phyloP scores from a whole-genome alignment of 1,140 invertebrate species.

The Anadara kagoshimensis region DNA sequence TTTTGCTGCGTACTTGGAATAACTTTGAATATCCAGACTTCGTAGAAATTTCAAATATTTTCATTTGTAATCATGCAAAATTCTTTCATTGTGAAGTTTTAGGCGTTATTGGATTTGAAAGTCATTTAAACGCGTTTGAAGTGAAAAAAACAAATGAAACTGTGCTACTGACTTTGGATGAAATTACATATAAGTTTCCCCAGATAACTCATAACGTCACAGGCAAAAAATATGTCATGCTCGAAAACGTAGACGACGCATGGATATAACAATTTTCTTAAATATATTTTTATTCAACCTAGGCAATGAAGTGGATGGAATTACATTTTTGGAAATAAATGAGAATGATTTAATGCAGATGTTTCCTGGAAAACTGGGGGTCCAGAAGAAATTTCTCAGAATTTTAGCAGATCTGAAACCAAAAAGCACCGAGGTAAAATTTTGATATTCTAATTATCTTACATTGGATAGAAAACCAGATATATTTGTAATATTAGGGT shows the following conservation, averaged over 20 bases:
- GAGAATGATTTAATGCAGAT: not conserved
- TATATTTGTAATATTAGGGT: not conserved
- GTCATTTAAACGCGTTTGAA: conserved; percentile 2
- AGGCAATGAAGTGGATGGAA: conserved; percentile 24
- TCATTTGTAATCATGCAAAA: conserved; percentile 4
- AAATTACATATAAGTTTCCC: conserved; percentile 11
- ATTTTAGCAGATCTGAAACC: not conserved
- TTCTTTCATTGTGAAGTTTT: conserved; percentile 1
- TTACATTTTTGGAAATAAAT: not conserved
- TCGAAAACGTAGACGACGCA: conserved; percentile 17
- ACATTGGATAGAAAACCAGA: not conserved
- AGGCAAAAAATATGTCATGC: conserved; percentile 17
- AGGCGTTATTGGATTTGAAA: not conserved
- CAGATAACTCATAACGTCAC: conserved; percentile 9
- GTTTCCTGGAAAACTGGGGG: not conserved
- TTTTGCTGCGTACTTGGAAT: not conserved
- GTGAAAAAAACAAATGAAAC: not conserved
- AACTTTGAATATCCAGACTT: conserved; percentile 6
- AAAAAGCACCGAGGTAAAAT: not conserved
- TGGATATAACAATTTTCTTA: conserved; percentile 3
- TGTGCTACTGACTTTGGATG: not conserved
- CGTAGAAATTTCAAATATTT: conserved; percentile 1
- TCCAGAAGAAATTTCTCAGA: not conserved
- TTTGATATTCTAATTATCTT: not conserved
- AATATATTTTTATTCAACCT: not conserved